Conservation (phyloP, 2,888 invertebrate species). For the Rosalia funebris region DNA sequence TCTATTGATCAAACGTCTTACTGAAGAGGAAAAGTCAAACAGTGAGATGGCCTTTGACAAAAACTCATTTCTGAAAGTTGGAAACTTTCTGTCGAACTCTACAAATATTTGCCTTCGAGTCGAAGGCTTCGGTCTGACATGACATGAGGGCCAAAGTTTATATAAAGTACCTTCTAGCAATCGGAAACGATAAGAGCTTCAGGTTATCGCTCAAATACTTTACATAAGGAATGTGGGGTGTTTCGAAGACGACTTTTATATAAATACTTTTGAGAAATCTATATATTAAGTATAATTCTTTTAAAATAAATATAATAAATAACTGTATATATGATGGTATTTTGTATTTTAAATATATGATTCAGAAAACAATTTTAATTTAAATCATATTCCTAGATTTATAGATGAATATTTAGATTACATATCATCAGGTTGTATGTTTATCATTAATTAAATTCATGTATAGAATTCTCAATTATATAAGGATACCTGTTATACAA, state of each 20-base stretch:
- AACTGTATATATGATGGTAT: no score
- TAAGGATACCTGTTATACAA: constrained; percentile 41
- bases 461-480: no score
- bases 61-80: constrained; percentile 52
- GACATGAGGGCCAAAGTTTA: constrained; percentile 33
- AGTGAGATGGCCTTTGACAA: constrained; percentile 49
- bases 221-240: constrained; percentile 40
- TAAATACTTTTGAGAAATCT: no score
- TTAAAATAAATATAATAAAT: no score
- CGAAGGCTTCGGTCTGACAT: constrained; percentile 14
- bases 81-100: constrained; percentile 47
- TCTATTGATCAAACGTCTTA: constrained; percentile 53
- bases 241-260: constrained; percentile 23
- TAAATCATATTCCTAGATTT: no score
- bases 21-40: constrained; percentile 44
- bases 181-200: constrained; percentile 42
- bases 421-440: no score
- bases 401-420: no score
- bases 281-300: no score
- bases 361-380: no score
- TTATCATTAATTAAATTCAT: no score
- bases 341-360: no score
- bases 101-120: constrained; percentile 31
- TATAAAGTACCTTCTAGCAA: constrained; percentile 41
- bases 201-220: constrained; percentile 41